Base-by-base conservation (phyloP, 2,888 invertebrate species). In the Lissonota sp. region DNA sequence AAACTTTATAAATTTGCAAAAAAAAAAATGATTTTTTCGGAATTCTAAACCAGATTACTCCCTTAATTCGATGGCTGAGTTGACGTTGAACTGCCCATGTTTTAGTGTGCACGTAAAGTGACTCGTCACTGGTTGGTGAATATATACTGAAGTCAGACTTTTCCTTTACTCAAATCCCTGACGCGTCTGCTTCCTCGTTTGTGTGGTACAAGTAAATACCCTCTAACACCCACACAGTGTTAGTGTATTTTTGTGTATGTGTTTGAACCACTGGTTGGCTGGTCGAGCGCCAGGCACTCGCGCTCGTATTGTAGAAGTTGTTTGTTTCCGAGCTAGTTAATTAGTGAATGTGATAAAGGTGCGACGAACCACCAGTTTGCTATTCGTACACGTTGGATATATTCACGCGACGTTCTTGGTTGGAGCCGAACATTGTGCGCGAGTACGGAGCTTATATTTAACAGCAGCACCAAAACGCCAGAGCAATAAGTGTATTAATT, bases 331-430 rank as follows among this genome's bases (percentile, higher is more conserved):
- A 78, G 81, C 66, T 70, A 75, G 75, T 78, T 81, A 78, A 81
- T 81, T 81, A 81, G 81, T 71, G 81, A 74, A 81, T 74, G 81
- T 78, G 81, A 81, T 81, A 81, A 81, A 81, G 81, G 81, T 81
- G 78, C 81, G 81, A 81, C 81, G 71, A 81, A 81, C 81, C 70
- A 78, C 70, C 63, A 74, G 78, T 78, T 78, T 75, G 70, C 74
- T 39, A 71, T 81, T 81, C 78, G 66, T 60, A 71, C 78, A 78
- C 78, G 66, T 60, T 66, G 53, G 70, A 44, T 66, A 42, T 75
- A 60, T 73, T 55, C 26, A 42, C 66, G 57, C 55, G 49, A 63
- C 63, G 62, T 16, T 42, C 51, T 53, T 67, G 72, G 71, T 72
- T 72, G 70, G 46, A 67, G 39, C 26, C 37, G 66, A 57, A 63